Conservation (phyloP, 2,888 invertebrate species). For the Monoplex corrugatus region DNA sequence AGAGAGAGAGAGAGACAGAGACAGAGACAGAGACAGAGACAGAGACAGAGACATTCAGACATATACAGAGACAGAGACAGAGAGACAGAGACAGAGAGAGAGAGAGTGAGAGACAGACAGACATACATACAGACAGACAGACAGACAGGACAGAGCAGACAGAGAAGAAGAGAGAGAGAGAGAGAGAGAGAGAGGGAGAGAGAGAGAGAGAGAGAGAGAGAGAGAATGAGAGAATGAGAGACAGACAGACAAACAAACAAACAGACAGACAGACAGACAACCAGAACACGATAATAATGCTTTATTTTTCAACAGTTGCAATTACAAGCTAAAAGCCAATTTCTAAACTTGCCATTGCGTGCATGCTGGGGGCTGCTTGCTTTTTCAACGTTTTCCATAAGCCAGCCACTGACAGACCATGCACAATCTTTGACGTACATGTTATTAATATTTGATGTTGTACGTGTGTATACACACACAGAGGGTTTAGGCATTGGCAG, state of each 20-base stretch:
- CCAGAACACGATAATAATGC: not conserved
- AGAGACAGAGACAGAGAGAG: not conserved
- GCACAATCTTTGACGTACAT: too few relatives aligned
- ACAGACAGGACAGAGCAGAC: not conserved
- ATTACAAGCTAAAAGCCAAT: too few relatives aligned
- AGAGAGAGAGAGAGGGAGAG: not conserved
- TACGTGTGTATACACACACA: too few relatives aligned
- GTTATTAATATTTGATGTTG: too few relatives aligned
- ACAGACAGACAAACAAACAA: not conserved
- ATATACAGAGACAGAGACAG: not conserved
- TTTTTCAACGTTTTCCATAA: too few relatives aligned
- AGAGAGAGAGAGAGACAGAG: not conserved
- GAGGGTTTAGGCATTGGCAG: too few relatives aligned
- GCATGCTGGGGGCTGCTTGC: too few relatives aligned
- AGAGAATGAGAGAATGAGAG: not conserved
- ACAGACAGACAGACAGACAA: conserved; percentile 6
- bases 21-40: not conserved
- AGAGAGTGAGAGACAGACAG: not conserved
- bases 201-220: not conserved
- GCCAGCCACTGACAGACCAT: too few relatives aligned
- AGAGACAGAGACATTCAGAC: not conserved
- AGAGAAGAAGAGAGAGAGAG: not conserved
- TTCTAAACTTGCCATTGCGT: too few relatives aligned
- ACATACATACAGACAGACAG: not conserved
- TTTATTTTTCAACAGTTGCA: too few relatives aligned